Evolutionary conservation across 37 sponge, comb jelly and placozoan genomes (phyloP).

Genomic region (Corticium candelabrum): DNA sequence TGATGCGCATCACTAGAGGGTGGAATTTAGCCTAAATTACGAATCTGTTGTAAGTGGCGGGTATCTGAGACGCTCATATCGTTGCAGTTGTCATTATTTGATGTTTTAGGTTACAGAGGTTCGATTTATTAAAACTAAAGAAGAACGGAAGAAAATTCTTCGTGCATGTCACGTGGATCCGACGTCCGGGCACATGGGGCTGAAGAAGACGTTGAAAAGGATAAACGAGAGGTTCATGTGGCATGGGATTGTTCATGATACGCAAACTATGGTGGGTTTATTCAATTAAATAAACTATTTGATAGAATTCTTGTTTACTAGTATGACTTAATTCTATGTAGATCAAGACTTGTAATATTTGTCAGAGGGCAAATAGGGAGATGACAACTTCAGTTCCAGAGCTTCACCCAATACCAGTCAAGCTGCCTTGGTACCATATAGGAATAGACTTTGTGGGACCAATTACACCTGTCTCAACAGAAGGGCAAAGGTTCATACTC

Average conservation of each 20-base stretch:
- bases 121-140: slow-evolving; percentile 7
- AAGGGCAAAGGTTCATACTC: slow-evolving; percentile 38
- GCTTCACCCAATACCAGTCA: slow-evolving; percentile 57
- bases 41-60: too few relatives aligned
- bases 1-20: too few relatives aligned
- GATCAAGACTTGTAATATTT: slow-evolving; percentile 48
- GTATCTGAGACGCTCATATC: too few relatives aligned
- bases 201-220: slow-evolving; percentile 23
- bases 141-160: slow-evolving; percentile 26
- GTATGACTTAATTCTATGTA: too few relatives aligned
- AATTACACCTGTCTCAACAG: slow-evolving; percentile 9
- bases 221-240: slow-evolving; percentile 51
- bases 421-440: slow-evolving; percentile 53
- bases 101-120: too few relatives aligned
- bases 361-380: slow-evolving; percentile 38
- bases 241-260: slow-evolving; percentile 40
- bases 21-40: too few relatives aligned
- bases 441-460: slow-evolving; percentile 70
- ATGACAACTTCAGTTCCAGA: slow-evolving; percentile 33
- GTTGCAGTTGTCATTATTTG: too few relatives aligned
- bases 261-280: slow-evolving; percentile 31
- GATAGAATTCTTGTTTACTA: not conserved
- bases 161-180: slow-evolving; percentile 45
- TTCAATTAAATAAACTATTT: slow-evolving; percentile 1
- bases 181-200: slow-evolving; percentile 59